Evolutionary conservation across 92 coral and sea anemone species (phyloP), one percentile per base, ranked within the genome.

Genomic region (Paramuricea clavata): DNA sequence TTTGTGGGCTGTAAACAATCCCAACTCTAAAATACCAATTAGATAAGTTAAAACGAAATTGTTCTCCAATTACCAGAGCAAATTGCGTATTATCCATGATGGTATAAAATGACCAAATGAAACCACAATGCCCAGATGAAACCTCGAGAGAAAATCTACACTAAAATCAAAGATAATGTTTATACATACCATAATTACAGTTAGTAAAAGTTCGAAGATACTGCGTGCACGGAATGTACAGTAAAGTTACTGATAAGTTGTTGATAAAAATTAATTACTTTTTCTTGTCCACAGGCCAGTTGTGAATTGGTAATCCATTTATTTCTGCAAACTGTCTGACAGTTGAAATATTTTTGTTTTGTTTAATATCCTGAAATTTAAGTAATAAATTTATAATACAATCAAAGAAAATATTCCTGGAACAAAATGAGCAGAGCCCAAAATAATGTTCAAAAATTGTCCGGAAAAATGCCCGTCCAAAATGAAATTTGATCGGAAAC

Each of bases 101-200:
- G 98, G 95, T 19, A 96, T 94, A 81, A 96, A 52, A 86, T 96
- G 91, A n/a, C 99, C 99, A 91, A 96, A 96, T 3, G 99, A 96
- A 31, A 95, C 98, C 73, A 96, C 99, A 76, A 96, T 92, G 19
- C 95, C 99, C 33, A 96, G 81, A 49, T 96, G 97, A 91, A 79
- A 79, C 19, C 57, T 79, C 21, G 74, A 79, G 22, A 79, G 73
- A 61, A 79, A 79, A 1, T 47, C 43, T 17, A 28, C 22, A 62
- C 83, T 78, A 33, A 35, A 52, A 27, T n/a, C 68, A 35, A 33
- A 35, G 68, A 35, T 4, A 79, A 56, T 22, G 30, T 60, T 44
- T 11, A 1, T 26, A 11, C 21, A 15, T 15, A 47, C 1, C 13
- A 47, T n/a, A n/a, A n/a, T n/a, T n/a, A n/a, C n/a, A n/a, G n/a